These are phyloP conservation scores for Leptinotarsa lineolata DNA, from an alignment of 1,140 invertebrate species.

Conservation along the genomic window DNA sequence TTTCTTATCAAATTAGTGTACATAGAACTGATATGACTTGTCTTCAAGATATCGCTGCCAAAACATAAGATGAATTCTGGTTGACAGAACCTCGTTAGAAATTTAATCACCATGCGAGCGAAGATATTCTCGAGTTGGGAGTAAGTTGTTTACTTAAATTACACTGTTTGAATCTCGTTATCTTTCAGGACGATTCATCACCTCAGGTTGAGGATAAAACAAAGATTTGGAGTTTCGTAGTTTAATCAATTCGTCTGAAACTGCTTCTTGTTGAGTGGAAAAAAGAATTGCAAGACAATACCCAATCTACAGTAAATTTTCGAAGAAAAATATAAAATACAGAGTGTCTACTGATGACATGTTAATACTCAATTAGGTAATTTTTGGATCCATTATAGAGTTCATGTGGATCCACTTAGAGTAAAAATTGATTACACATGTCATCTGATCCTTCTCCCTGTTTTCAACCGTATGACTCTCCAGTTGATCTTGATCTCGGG, in stretches of 20 bases:
- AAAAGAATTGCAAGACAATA: too few relatives aligned
- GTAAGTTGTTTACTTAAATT: neutral
- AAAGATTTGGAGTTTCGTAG: neutral
- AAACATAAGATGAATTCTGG: neutral
- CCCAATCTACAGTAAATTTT: too few relatives aligned
- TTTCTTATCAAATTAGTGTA: neutral
- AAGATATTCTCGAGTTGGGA: neutral
- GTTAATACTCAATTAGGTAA: too few relatives aligned
- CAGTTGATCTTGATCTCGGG: too few relatives aligned
- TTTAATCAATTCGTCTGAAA: neutral
- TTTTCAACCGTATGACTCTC: too few relatives aligned
- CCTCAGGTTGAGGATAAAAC: neutral
- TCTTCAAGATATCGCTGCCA: neutral
- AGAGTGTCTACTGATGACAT: too few relatives aligned
- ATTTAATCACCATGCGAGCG: neutral
- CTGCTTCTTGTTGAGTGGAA: too few relatives aligned
- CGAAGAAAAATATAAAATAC: too few relatives aligned
- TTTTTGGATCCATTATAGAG: too few relatives aligned
- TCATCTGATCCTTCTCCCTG: too few relatives aligned
- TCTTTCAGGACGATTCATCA: neutral
- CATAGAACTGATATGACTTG: neutral
- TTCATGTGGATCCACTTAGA: too few relatives aligned
- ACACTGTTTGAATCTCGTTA: slow-evolving; percentile 3
- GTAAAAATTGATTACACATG: too few relatives aligned
- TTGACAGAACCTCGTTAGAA: neutral